Conservation (phyloP, 1,140 invertebrate genomes). For the Zaprionus taronus region DNA sequence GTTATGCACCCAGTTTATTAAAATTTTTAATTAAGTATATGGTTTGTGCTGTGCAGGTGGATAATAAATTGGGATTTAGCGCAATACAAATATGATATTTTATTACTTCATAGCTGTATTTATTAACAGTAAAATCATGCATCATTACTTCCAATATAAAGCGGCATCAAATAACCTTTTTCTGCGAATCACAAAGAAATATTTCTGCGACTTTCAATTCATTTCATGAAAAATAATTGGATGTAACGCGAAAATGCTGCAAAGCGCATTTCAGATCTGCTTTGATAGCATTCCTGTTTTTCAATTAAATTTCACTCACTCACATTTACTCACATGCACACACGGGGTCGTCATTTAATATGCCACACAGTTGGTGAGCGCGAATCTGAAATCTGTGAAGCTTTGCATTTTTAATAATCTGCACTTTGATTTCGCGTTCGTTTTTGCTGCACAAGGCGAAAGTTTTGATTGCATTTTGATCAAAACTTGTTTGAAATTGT, state of each 20-base stretch:
- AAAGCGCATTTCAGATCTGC: neutral
- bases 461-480: neutral
- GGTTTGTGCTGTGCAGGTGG: neutral
- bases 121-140: neutral
- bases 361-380: neutral
- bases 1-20: conserved; percentile 11
- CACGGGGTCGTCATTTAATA: neutral
- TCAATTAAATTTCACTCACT: conserved; percentile 13
- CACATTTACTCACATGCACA: neutral
- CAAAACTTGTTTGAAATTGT: neutral
- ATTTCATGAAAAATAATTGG: neutral
- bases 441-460: neutral
- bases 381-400: neutral
- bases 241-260: neutral
- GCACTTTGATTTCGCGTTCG: conserved; percentile 22
- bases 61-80: neutral
- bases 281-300: conserved; percentile 18
- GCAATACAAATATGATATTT: neutral
- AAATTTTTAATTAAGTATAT: conserved; percentile 26
- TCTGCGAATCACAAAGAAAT: neutral
- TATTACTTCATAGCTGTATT: neutral
- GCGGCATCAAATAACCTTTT: neutral
- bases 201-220: neutral
- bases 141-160: neutral
- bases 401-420: conserved; percentile 39